Evolutionary conservation across 2,797 vertebrate species (phyloP).

Genomic region (Danio albolineatus): DNA sequence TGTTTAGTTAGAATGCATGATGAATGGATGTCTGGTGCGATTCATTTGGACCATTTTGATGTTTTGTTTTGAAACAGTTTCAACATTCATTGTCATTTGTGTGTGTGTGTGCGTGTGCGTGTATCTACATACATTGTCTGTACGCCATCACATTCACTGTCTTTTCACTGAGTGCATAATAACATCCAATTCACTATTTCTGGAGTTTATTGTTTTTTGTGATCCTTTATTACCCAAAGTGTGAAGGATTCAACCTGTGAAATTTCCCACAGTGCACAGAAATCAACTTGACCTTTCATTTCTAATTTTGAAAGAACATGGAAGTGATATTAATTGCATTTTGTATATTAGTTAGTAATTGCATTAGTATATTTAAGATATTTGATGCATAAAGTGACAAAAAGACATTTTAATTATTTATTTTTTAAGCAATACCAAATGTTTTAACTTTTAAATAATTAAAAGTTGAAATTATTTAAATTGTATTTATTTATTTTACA

Average conservation of each 20-base stretch:
- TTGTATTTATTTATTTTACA: too few species aligned
- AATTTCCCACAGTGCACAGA: background rate
- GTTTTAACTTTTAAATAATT: too few species aligned
- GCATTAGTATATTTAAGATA: too few species aligned
- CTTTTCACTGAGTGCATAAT: background rate
- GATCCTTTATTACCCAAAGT: background rate
- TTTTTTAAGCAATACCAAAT: too few species aligned
- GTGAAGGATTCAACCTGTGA: background rate
- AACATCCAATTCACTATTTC: background rate
- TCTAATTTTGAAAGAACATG: background rate
- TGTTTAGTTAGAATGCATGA: slow-evolving; percentile 52
- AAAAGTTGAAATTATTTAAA: too few species aligned
- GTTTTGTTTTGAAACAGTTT: slow-evolving; percentile 21
- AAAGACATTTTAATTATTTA: too few species aligned
- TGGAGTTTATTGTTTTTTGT: slow-evolving; percentile 3
- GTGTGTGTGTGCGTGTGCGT: slow-evolving; percentile 31
- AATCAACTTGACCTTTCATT: background rate
- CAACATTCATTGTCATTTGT: slow-evolving; percentile 36
- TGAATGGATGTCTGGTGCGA: slow-evolving; percentile 48
- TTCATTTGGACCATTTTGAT: slow-evolving; percentile 41
- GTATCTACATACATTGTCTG: slow-evolving; percentile 13
- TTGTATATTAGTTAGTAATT: too few species aligned
- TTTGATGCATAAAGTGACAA: too few species aligned
- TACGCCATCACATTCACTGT: slow-evolving; percentile 8
- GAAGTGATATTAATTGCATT: too few species aligned